Evolutionary conservation across 2,113 vertebrate genomes (phyloP), one percentile per base, ranked within the genome.

Genomic region (Larimichthys crocea): DNA sequence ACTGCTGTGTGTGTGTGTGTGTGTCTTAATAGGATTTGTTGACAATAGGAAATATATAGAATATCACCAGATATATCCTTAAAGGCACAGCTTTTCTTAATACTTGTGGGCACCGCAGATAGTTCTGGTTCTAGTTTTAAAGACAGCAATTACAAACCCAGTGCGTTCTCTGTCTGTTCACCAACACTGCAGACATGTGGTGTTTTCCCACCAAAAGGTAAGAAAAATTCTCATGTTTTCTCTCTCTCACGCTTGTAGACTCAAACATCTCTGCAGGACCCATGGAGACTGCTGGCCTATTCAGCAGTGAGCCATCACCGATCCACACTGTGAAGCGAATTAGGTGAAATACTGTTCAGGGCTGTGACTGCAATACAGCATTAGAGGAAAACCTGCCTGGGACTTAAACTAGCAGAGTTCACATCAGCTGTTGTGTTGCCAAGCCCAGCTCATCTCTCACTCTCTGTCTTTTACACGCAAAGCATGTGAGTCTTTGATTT

Each of bases 281-380:
- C 15, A 69, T 10, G 1, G 49, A 80, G 63, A 35, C 26, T 55
- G 60, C 26, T 46, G 56, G 64, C 11, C 50, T 60, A 6, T 71
- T 74, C 82, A 40, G 42, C 62, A 50, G 48, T 57, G 60, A 82
- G 74, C 65, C 70, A 72, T 71, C 53, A 70, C 26, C 63, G 24
- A 69, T 57, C 48, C 56, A 72, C 17, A 49, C 61, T 66, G 71
- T n/a, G 48, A 64, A 61, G 60, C 26, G 49, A 75, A 83, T 26
- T n/a, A 16, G 26, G 55, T 88, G 72, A 82, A 80, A 76, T 26
- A 63, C 62, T 50, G 57, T 19, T 80, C 44, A 42, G 59, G 46
- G 59, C 65, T 76, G 79, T 53, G 22, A 73, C 50, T 68, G 62
- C 50, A 80, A 70, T 59, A 59, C 16, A 70, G 53, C 26, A 62